Conservation (phyloP, 2,113 vertebrate species). For the Notothenia rossii region DNA sequence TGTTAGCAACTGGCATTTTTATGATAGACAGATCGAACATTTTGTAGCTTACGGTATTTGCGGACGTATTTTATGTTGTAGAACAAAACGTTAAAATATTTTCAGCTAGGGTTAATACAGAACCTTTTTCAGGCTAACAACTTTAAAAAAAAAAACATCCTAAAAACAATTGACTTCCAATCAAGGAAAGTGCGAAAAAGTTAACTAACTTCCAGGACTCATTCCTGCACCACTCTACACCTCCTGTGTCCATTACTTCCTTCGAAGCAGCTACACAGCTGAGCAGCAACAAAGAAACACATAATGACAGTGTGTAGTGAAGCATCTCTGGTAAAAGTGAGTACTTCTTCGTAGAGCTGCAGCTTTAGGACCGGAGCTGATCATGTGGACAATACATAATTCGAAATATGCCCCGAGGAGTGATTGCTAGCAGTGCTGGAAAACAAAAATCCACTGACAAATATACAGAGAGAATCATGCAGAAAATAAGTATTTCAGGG, state of each 20-base stretch:
- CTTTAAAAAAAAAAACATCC: too few relatives aligned
- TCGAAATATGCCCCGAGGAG: not conserved
- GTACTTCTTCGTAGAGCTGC: conserved; percentile 4
- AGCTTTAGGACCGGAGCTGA: not conserved
- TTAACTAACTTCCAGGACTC: too few relatives aligned
- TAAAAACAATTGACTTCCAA: too few relatives aligned
- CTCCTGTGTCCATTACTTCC: conserved; percentile 8
- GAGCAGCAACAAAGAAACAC: conserved; percentile 46
- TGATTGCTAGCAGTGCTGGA: not conserved
- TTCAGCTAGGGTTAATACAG: too few relatives aligned
- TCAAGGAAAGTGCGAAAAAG: too few relatives aligned
- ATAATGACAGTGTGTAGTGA: conserved; percentile 30
- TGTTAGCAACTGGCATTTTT: too few relatives aligned
- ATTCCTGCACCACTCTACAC: too few relatives aligned
- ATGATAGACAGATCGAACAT: too few relatives aligned
- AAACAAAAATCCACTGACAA: not conserved
- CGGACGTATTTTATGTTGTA: too few relatives aligned
- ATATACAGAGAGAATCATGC: not conserved
- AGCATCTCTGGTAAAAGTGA: conserved; percentile 16
- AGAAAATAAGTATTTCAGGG: conserved; percentile 2
- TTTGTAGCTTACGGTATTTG: too few relatives aligned
- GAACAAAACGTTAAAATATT: too few relatives aligned
- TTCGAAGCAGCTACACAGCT: conserved; percentile 47
- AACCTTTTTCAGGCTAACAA: too few relatives aligned
- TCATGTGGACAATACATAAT: conserved; percentile 46